Percentiles rank a stretch among this genome's conserved stretches.
These are phyloP conservation scores for Muscicapa comitata DNA, from an alignment of 2,797 vertebrate species.

Conservation along the genomic window DNA sequence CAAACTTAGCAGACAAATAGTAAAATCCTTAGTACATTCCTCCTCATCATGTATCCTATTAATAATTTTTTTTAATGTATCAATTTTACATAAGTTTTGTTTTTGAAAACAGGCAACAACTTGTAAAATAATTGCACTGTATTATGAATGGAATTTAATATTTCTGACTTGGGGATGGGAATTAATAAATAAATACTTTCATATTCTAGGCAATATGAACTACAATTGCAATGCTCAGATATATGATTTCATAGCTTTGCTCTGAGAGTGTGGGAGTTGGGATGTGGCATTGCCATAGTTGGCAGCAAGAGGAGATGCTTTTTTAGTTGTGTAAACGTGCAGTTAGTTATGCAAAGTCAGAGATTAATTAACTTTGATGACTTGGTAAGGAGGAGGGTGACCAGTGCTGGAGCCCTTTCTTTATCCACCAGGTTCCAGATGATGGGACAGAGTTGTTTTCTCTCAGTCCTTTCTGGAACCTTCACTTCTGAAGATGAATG, in stretches of 20 bases:
- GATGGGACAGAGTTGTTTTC: not conserved
- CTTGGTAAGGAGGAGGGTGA: not conserved
- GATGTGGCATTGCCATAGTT: not conserved
- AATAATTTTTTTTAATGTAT: not conserved
- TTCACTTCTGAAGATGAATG: not conserved
- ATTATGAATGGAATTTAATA: not conserved
- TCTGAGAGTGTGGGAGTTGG: not conserved
- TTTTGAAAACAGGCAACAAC: not conserved
- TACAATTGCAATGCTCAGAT: not conserved
- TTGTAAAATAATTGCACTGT: not conserved
- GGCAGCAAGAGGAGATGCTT: not conserved
- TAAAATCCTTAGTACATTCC: not conserved
- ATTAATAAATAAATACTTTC: not conserved
- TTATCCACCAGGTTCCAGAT: accelerated
- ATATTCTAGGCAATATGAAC: not conserved
- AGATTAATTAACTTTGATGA: not conserved
- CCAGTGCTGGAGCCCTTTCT: not conserved
- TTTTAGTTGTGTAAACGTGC: not conserved
- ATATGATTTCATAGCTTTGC: not conserved
- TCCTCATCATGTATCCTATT: not conserved
- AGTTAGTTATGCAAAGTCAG: not conserved
- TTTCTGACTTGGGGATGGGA: not conserved
- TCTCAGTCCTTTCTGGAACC: not conserved
- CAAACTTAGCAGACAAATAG: not conserved
- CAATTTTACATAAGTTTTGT: not conserved